Evolutionary conservation across 2,797 vertebrate species (phyloP).

Genomic region (Scyliorhinus canicula): DNA sequence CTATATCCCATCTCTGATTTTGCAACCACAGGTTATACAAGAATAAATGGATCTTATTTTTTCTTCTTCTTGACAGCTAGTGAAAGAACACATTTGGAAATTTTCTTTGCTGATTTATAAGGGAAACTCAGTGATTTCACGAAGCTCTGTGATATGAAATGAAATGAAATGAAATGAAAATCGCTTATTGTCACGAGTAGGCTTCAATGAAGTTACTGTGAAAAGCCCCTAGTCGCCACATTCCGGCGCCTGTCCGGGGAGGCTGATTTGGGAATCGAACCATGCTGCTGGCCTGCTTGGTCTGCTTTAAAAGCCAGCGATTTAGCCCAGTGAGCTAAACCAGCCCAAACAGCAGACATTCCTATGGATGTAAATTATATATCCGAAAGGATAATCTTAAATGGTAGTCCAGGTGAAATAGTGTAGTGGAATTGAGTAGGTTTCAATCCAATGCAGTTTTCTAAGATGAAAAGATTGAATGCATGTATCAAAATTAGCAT

Average conservation of each 20-base stretch:
- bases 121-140: background rate
- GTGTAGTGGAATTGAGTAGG: background rate
- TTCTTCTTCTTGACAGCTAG: conserved; percentile 14
- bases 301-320: too few relatives aligned
- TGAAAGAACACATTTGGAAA: background rate
- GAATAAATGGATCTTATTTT: background rate
- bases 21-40: background rate
- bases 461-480: background rate
- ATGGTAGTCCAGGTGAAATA: background rate
- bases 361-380: background rate
- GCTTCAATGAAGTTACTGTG: too few relatives aligned
- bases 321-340: too few relatives aligned
- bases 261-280: too few relatives aligned
- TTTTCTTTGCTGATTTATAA: background rate
- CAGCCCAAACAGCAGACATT: background rate
- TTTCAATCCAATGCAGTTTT: background rate
- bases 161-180: too few relatives aligned
- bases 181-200: too few relatives aligned
- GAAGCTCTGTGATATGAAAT: background rate
- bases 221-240: too few relatives aligned
- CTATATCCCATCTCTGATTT: background rate
- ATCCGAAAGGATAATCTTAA: background rate
- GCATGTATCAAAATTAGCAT: background rate
- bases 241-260: too few relatives aligned
- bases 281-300: too few relatives aligned